Conservation (phyloP, 2,113 vertebrate species). For the Alligator sinensis region DNA sequence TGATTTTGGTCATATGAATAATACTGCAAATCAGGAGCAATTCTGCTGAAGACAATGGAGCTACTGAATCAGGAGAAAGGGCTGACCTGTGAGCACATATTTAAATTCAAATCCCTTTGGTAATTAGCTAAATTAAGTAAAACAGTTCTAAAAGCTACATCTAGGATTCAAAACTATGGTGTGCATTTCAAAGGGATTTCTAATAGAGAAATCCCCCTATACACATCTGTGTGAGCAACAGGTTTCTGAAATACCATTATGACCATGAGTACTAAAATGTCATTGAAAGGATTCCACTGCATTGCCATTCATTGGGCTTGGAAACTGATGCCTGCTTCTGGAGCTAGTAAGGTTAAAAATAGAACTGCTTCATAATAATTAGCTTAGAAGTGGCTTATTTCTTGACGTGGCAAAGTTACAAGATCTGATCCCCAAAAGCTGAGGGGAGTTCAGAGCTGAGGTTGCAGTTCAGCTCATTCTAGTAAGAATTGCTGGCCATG, state of each 20-base stretch:
- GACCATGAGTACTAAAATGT: not conserved
- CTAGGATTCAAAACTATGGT: not conserved
- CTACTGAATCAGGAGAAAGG: not conserved
- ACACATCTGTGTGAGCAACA: not conserved
- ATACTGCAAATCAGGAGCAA: not conserved
- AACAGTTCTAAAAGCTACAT: not conserved
- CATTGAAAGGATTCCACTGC: rapidly evolving
- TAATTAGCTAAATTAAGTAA: not conserved
- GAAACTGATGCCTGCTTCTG: not conserved
- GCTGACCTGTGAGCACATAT: not conserved
- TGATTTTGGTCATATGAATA: constrained; percentile 28
- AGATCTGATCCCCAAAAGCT: not conserved
- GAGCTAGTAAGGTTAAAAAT: not conserved
- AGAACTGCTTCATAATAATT: not conserved
- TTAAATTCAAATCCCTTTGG: not conserved
- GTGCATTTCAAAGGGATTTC: not conserved
- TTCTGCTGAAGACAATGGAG: not conserved
- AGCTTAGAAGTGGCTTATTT: not conserved
- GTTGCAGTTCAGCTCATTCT: not conserved
- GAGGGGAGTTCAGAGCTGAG: not conserved
- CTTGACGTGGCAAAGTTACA: not conserved
- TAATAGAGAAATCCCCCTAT: not conserved
- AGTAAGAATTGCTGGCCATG: not conserved
- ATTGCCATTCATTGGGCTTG: rapidly evolving
- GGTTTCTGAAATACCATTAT: rapidly evolving